Percentiles rank a stretch among this genome's conserved stretches.
Conservation (phyloP, 2,113 vertebrate species). For the Nesoenas mayeri region DNA sequence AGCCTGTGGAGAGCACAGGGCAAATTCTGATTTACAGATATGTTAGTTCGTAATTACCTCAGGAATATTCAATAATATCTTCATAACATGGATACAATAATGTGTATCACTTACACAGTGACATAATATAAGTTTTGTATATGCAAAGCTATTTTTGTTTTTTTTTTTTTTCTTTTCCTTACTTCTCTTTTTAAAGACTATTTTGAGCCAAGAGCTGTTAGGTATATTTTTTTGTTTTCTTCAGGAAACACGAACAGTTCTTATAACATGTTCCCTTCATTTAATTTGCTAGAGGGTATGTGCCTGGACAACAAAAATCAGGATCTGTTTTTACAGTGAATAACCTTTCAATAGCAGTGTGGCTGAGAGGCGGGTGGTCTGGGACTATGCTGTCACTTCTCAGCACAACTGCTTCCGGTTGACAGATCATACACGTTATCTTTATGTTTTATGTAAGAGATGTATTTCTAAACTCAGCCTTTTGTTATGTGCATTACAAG, state of each 20-base stretch:
- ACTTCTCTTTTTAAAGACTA: neutral
- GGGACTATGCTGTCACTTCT: neutral
- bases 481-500: neutral
- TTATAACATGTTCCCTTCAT: neutral
- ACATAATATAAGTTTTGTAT: neutral
- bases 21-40: neutral
- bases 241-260: fast-evolving
- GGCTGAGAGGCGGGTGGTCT: neutral
- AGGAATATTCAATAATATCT: neutral
- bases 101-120: neutral
- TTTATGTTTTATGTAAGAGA: neutral
- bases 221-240: neutral
- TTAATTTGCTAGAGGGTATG: neutral
- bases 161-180: neutral
- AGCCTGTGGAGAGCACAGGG: neutral
- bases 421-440: neutral
- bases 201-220: neutral
- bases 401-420: fast-evolving
- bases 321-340: fast-evolving
- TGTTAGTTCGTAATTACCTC: neutral
- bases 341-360: neutral
- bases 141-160: neutral
- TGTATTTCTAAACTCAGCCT: fast-evolving
- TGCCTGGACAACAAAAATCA: neutral
- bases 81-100: neutral